These are phyloP conservation scores for Apodemia duryi DNA, from an alignment of 2,888 invertebrate genomes.

Conservation along the genomic window DNA sequence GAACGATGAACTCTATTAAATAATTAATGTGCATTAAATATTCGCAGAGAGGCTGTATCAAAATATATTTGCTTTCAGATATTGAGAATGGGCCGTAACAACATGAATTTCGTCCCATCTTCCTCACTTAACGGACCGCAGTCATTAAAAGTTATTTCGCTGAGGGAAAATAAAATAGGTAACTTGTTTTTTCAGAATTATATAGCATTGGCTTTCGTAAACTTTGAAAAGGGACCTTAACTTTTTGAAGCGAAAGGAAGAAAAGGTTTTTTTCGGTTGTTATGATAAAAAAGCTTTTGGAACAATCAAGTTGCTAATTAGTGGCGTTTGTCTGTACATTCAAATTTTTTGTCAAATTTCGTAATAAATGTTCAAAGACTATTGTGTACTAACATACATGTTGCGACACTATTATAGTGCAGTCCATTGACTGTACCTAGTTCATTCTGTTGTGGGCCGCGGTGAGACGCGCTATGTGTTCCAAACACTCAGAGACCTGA, in stretches of 20 bases:
- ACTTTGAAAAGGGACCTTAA: slow-evolving; percentile 16
- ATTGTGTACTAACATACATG: too few relatives aligned
- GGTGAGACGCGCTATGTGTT: too few relatives aligned
- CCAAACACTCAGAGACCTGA: too few relatives aligned
- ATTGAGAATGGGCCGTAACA: slow-evolving; percentile 89
- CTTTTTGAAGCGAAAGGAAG: slow-evolving; percentile 9
- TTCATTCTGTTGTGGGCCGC: too few relatives aligned
- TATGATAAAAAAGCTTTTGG: not conserved
- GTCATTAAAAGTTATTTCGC: slow-evolving; percentile 84
- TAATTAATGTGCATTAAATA: not conserved
- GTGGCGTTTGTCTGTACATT: not conserved
- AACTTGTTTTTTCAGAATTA: slow-evolving; percentile 44
- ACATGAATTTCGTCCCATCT: slow-evolving; percentile 86
- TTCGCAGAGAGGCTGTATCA: slow-evolving; percentile 1
- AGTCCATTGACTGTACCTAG: too few relatives aligned
- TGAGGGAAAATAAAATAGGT: slow-evolving; percentile 91
- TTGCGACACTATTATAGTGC: too few relatives aligned
- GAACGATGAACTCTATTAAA: not conserved
- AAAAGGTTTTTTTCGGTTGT: slow-evolving; percentile 2
- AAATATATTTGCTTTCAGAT: slow-evolving; percentile 73
- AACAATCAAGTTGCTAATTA: not conserved
- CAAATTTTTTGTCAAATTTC: too few relatives aligned
- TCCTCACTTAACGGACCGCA: slow-evolving; percentile 90
- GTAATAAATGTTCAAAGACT: too few relatives aligned
- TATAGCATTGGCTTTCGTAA: slow-evolving; percentile 16